A percentile compares a stretch with the other conserved stretches of the same genome.
These are phyloP conservation scores for Arremon aurantiirostris DNA, from an alignment of 2,797 vertebrate genomes.

Conservation along the genomic window DNA sequence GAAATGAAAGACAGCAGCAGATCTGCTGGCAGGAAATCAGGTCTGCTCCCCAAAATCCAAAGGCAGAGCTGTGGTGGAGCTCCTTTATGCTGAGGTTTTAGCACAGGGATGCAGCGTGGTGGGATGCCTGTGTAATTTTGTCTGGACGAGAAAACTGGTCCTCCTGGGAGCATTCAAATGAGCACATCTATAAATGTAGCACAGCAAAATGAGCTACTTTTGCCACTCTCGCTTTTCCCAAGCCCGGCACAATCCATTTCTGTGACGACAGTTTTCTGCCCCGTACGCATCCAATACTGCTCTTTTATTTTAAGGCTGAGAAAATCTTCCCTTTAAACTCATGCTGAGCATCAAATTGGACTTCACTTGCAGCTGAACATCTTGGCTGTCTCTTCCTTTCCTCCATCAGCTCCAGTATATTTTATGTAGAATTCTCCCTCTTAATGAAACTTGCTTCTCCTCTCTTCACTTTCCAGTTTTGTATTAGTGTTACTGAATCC, in stretches of 20 bases:
- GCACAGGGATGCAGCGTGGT: rapidly evolving
- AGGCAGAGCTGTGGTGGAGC: neutral
- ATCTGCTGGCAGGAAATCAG: neutral
- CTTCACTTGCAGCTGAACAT: constrained; percentile 64
- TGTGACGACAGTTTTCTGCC: constrained; percentile 48
- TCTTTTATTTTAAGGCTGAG: constrained; percentile 68
- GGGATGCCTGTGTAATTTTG: neutral
- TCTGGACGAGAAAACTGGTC: neutral
- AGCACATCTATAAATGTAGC: constrained; percentile 30
- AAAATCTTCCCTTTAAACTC: constrained; percentile 68
- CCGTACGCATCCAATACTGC: constrained; percentile 28
- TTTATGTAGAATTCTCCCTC: constrained; percentile 29
- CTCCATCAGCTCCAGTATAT: constrained; percentile 28
- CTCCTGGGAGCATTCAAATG: constrained; percentile 38
- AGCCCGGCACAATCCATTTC: constrained; percentile 44
- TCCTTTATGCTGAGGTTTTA: neutral
- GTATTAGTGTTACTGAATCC: neutral
- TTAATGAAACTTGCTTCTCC: constrained; percentile 31
- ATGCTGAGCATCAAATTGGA: constrained; percentile 62
- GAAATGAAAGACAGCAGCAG: neutral
- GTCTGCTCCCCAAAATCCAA: neutral
- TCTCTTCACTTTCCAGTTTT: neutral
- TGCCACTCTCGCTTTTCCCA: constrained; percentile 22
- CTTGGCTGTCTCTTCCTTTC: constrained; percentile 28
- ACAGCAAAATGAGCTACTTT: constrained; percentile 39